Conservation (phyloP, 2,888 invertebrate species). For the Hoplodrina ambigua region DNA sequence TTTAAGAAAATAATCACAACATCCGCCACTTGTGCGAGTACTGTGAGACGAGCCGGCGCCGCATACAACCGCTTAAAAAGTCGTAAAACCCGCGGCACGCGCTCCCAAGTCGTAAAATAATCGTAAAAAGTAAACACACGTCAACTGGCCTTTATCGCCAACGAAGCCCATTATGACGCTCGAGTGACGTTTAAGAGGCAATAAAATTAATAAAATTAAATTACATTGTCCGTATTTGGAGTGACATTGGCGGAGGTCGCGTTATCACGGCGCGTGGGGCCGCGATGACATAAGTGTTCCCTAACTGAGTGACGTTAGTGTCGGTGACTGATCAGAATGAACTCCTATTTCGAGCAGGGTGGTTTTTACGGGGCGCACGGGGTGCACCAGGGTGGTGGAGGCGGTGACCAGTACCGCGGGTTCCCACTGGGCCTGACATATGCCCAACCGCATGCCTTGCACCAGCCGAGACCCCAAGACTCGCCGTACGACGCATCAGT, state of each 20-base stretch:
- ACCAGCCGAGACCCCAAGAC: constrained; percentile 96
- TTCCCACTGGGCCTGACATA: constrained; percentile 97
- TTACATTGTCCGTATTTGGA: constrained; percentile 84
- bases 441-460: constrained; percentile 94
- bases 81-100: constrained; percentile 89
- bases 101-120: constrained; percentile 89
- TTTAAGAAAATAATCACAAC: constrained; percentile 68
- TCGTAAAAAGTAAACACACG: constrained; percentile 91
- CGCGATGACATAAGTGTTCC: constrained; percentile 89
- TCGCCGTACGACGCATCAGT: constrained; percentile 98
- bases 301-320: constrained; percentile 86
- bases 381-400: constrained; percentile 93
- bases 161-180: constrained; percentile 89
- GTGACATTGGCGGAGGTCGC: constrained; percentile 88
- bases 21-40: constrained; percentile 59
- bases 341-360: constrained; percentile 98
- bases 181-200: constrained; percentile 90
- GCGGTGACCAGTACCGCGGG: constrained; percentile 95
- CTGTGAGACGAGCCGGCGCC: constrained; percentile 80
- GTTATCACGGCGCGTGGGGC: constrained; percentile 86
- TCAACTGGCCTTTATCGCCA: constrained; percentile 89
- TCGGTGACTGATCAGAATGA: constrained; percentile 92
- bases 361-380: constrained; percentile 98
- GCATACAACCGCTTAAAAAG: constrained; percentile 85
- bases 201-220: constrained; percentile 90